Evolutionary conservation across 2,888 invertebrate species (phyloP).

Genomic region (Hydraecia micacea): DNA sequence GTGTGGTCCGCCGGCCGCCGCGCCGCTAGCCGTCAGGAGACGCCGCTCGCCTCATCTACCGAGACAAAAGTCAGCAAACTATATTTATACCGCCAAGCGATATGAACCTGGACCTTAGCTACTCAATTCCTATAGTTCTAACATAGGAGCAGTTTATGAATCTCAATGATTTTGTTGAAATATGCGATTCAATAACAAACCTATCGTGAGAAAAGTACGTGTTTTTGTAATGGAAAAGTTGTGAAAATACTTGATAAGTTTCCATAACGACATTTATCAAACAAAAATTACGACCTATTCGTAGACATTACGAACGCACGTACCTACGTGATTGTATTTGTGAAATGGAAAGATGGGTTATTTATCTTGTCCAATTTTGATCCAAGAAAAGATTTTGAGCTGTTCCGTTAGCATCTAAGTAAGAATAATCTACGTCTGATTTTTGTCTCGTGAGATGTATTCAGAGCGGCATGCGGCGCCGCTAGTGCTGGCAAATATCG

Average conservation of each 20-base stretch:
- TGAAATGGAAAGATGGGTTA: background rate
- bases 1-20: constrained; percentile 88
- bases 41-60: constrained; percentile 90
- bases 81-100: constrained; percentile 65
- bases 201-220: constrained; percentile 42
- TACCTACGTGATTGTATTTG: constrained; percentile 33
- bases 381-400: constrained; percentile 49
- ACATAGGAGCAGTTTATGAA: constrained; percentile 18
- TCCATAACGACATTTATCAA: constrained; percentile 6
- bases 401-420: constrained; percentile 47
- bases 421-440: constrained; percentile 77
- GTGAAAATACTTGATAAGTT: constrained; percentile 6
- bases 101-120: constrained; percentile 61
- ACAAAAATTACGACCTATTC: constrained; percentile 20
- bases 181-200: constrained; percentile 17
- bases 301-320: constrained; percentile 47
- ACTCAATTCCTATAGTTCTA: constrained; percentile 48
- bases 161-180: constrained; percentile 8
- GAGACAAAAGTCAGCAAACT: constrained; percentile 89
- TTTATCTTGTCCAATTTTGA: constrained; percentile 14
- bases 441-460: constrained; percentile 90
- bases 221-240: constrained; percentile 46
- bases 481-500: constrained; percentile 89
- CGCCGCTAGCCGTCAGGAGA: constrained; percentile 86
- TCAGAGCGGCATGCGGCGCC: constrained; percentile 85